These are phyloP conservation scores for Diacarnus erythraeanus DNA, from an alignment of 37 sponge, comb jelly and placozoan genomes.

Conservation along the genomic window DNA sequence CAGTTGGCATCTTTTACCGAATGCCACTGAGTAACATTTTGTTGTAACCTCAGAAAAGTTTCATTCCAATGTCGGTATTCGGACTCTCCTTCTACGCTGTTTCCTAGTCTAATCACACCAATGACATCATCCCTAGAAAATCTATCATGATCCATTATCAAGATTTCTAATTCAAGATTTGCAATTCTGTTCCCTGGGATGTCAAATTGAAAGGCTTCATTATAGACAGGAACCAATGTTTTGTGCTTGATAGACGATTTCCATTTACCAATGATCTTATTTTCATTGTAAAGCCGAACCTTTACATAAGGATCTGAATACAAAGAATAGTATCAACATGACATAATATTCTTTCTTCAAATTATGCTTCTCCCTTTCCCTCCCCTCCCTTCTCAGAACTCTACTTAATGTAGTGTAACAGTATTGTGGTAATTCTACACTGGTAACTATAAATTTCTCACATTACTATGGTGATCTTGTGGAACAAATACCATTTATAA, in stretches of 20 bases:
- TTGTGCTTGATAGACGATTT: constrained; percentile 57
- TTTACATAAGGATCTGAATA: constrained; percentile 79
- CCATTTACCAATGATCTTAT: constrained; percentile 44
- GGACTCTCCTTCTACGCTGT: not conserved
- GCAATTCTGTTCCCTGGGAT: constrained; percentile 17
- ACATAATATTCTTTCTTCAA: too few relatives aligned
- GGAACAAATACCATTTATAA: too few relatives aligned
- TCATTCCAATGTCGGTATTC: constrained; percentile 56
- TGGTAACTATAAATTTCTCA: too few relatives aligned
- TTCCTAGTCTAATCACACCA: constrained; percentile 38
- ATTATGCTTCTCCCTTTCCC: too few relatives aligned
- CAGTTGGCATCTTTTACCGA: too few relatives aligned
- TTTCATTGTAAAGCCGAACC: constrained; percentile 35
- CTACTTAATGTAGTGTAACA: too few relatives aligned
- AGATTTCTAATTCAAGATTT: constrained; percentile 13
- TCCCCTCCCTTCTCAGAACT: not conserved
- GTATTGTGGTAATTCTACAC: too few relatives aligned
- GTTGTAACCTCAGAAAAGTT: constrained; percentile 16
- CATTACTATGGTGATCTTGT: too few relatives aligned
- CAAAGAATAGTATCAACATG: not conserved
- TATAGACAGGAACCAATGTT: constrained; percentile 55
- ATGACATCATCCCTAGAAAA: constrained; percentile 33
- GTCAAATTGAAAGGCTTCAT: constrained; percentile 75
- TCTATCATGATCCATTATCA: constrained; percentile 47
- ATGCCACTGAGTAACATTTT: constrained; percentile 50